Conservation (phyloP, 1,140 invertebrate genomes). For the Gerris buenoi region DNA sequence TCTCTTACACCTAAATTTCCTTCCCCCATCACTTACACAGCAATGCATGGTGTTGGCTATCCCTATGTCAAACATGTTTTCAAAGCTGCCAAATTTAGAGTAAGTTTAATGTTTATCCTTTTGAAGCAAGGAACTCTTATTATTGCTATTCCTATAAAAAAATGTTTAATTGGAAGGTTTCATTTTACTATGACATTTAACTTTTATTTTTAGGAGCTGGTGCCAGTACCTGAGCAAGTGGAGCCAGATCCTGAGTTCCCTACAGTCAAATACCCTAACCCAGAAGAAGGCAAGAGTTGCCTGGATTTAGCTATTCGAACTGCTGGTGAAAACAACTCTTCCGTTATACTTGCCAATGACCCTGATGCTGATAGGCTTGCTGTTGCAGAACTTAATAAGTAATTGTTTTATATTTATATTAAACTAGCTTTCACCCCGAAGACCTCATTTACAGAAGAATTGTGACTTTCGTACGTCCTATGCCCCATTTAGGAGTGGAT, state of each 20-base stretch:
- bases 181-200: not conserved
- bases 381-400: slow-evolving; percentile 60
- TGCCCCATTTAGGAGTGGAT: too few species aligned
- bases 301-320: slow-evolving; percentile 70
- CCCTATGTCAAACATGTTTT: slow-evolving; percentile 63
- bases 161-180: too few species aligned
- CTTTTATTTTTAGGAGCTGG: slow-evolving; percentile 37
- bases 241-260: slow-evolving; percentile 92
- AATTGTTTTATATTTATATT: too few species aligned
- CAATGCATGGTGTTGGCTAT: slow-evolving; percentile 95
- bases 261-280: slow-evolving; percentile 94
- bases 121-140: too few species aligned
- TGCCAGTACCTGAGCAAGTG: slow-evolving; percentile 70
- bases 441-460: too few species aligned
- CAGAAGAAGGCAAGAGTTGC: slow-evolving; percentile 87
- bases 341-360: slow-evolving; percentile 89
- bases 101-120: too few species aligned
- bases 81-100: slow-evolving; percentile 53
- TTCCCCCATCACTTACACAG: slow-evolving; percentile 74
- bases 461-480: too few species aligned
- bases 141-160: too few species aligned
- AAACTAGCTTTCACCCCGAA: too few species aligned
- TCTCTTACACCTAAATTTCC: slow-evolving; percentile 40
- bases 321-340: slow-evolving; percentile 52
- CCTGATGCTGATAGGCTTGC: slow-evolving; percentile 95